Evolutionary conservation across 2,113 vertebrate genomes (phyloP), one percentile per base, ranked within the genome.

Genomic region (Atrichornis clamosus): DNA sequence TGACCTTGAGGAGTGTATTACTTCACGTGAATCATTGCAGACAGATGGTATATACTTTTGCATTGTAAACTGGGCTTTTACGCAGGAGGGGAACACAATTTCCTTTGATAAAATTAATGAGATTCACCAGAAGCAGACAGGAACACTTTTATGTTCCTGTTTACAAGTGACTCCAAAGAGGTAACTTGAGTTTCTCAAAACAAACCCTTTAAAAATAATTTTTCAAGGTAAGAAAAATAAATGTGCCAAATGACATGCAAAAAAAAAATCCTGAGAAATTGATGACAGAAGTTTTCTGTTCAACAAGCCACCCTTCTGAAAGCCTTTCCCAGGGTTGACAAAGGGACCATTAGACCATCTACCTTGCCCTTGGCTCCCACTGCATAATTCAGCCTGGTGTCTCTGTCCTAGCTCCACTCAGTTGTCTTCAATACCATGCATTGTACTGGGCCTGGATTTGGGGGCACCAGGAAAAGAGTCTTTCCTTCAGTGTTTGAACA

Each of bases 101-200:
- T 87, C 84, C 87, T 96, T 83, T 89, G 87, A 91, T 89, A 89
- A 91, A 94, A 72, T 89, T 95, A 92, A 94, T 91, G 84, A 95
- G 65, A 87, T 92, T 75, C 37, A 65, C 39, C 4, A 3, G 77
- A 78, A 49, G 76, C 73, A 90, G 64, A 56, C 27, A n/a, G 62
- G 87, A 95, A 90, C 53, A 46, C 53, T 83, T 81, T 87, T 69
- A 87, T 87, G 74, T 95, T 96, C 84, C 77, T 91, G 70, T 95
- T 95, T 92, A 95, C 8, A 4, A 95, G 46, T 56, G 37, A 72
- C 46, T 95, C 89, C 77, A 75, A 89, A 79, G 93, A 68, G 44
- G 32, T 49, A 60, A 89, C 44, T 78, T 0, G 0, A 69, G 41
- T 87, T 95, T 95, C 60, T 95, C 80, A 64, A 94, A 94, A 89